A percentile compares a stretch with the other conserved stretches of the same genome.
Evolutionary conservation across 2,113 vertebrate species (phyloP).

Genomic region (Chaetorhynchus papuensis): DNA sequence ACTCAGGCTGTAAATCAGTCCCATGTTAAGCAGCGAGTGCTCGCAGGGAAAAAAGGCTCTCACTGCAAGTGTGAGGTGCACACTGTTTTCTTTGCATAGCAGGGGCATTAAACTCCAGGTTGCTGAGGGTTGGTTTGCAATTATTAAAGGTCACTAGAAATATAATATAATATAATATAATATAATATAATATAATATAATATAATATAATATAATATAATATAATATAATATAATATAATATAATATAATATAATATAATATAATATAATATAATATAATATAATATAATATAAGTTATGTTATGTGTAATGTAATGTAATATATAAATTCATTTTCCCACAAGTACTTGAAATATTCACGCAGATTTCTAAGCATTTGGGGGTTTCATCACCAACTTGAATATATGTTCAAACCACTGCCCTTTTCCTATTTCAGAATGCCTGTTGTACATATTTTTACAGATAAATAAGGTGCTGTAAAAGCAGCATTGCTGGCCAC

Average conservation of each 20-base stretch:
- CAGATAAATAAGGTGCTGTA: background rate
- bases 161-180: background rate
- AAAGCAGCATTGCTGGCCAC: background rate
- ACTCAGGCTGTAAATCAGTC: background rate
- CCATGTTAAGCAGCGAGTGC: fast-evolving
- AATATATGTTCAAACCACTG: background rate
- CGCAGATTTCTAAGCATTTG: background rate
- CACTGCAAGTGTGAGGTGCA: background rate
- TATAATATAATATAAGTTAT: background rate
- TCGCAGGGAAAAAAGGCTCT: background rate
- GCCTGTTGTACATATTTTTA: background rate
- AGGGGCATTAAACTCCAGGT: background rate
- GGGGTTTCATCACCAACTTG: background rate
- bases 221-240: too few relatives aligned
- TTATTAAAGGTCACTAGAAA: background rate
- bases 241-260: too few relatives aligned
- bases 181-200: background rate
- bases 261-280: too few relatives aligned
- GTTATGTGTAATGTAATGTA: background rate
- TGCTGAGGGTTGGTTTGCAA: background rate
- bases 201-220: background rate
- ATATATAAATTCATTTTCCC: background rate
- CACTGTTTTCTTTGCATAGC: background rate
- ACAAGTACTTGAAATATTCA: background rate
- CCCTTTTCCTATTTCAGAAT: background rate